Evolutionary conservation across 2,113 vertebrate genomes (phyloP), one percentile per base, ranked within the genome.

Genomic region (Herpetotheres cachinnans): DNA sequence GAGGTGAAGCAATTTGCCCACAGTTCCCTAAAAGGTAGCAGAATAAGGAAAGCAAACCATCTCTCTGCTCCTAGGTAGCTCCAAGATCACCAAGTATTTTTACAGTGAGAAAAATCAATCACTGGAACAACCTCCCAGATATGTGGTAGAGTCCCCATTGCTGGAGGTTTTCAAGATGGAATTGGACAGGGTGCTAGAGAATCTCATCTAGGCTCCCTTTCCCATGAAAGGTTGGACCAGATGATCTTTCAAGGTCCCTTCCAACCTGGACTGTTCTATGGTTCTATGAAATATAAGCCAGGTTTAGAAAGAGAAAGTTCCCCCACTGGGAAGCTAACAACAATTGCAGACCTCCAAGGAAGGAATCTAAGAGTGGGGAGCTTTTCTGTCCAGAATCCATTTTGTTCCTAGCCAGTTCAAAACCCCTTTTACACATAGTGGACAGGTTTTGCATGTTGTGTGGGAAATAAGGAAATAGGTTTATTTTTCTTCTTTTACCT

Each of bases 401-500:
- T 90, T 95, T 19, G 71, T 73, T 86, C 27, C 42, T 46, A 72
- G 34, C 25, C 72, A 62, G 80, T 77, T 91, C 62, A 95, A 94
- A 86, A 36, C 11, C n/a, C 72, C 62, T 96, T 79, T 89, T 77
- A 66, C 49, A 82, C 1, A 6, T 12, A 85, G 52, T 30, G 73
- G 66, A 46, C 36, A 82, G 36, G 66, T 96, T 81, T 90, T 92
- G 25, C 9, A 8, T 1, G 3, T 82, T 55, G 34, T 49, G 36
- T 70, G 44, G 27, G 73, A 95, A 97, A 92, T 81, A 83, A 93
- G 63, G 79, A 89, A 94, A 81, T 55, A 16, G n/a, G 26, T 77
- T 94, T 94, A 66, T 86, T 96, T 95, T 82, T 86, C 66, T 94
- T 82, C 65, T 69, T 87, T 91, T 85, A 77, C 46, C 55, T 73